Base-by-base conservation (phyloP, 2,113 vertebrate species). In the Pithys albifrons region DNA sequence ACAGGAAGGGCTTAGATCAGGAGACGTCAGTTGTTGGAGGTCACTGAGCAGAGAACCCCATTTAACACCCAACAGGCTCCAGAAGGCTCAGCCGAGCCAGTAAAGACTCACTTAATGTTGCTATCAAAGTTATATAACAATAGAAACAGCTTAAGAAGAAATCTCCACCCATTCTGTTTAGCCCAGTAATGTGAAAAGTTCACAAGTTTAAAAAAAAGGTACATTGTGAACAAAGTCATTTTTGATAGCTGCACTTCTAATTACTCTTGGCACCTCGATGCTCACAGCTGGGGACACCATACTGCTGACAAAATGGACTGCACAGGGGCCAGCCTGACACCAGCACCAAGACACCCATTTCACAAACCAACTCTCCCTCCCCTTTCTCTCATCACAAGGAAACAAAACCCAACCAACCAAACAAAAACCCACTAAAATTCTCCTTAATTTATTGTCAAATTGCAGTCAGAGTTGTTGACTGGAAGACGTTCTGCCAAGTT, bases 51-150 rank as follows among this genome's bases (percentile, higher is more conserved):
- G 92, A 94, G 95, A 96, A 96, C 92, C 86, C 94, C 92, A 93
- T 96, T 95, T 96, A 96, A 96, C 95, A 97, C 96, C 96, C 96
- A 97, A 96, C 81, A 97, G 92, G 85, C 88, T 96, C 91, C 96
- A 96, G 91, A 91, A 96, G 86, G 73, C 92, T 96, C 5, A 5
- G 71, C 33, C 0, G 6, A 92, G 92, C 92, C 95, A 94, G 77
- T 81, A 96, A 93, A 94, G 90, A 92, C 91, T 94, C 95, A 89
- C 73, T 97, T 93, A 92, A 90, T 87, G 80, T 92, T 0, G 7
- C 94, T 93, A 94, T 96, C 95, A 91, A 91, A 94, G 88, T 95
- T 95, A 89, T 82, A 82, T 71, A 97, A 97, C 96, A 97, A 97
- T 96, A 85, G 94, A 92, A 94, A 82, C 16, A 35, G 85, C 70